Evolutionary conservation across 2,797 vertebrate species (phyloP).

Genomic region (Antennarius maculatus): DNA sequence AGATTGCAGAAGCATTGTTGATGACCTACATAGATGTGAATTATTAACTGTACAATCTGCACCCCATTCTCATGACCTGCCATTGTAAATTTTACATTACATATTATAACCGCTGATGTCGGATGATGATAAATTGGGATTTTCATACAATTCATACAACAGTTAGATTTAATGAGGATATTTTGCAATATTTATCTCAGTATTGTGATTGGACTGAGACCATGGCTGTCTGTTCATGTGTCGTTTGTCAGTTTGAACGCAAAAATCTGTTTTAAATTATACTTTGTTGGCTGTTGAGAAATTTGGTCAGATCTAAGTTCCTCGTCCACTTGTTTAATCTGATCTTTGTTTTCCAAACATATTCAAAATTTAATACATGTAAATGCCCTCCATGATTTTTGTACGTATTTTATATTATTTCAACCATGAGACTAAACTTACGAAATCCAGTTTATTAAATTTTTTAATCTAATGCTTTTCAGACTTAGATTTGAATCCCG

Average conservation of each 20-base stretch:
- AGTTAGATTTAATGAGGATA: constrained; percentile 18
- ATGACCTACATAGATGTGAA: constrained; percentile 60
- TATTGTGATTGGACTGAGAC: constrained; percentile 18
- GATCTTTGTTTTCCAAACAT: constrained; percentile 30
- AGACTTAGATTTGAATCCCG: background rate
- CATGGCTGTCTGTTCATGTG: constrained; percentile 14
- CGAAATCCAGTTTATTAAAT: background rate
- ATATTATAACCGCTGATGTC: constrained; percentile 48
- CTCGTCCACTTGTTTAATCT: constrained; percentile 38
- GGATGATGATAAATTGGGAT: constrained; percentile 3
- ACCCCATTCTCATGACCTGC: constrained; percentile 56
- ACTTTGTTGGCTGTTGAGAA: too few relatives aligned
- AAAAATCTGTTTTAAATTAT: constrained; percentile 6
- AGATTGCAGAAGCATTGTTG: constrained; percentile 30
- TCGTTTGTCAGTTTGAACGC: constrained; percentile 35
- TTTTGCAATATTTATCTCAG: constrained; percentile 24
- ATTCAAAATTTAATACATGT: constrained; percentile 30
- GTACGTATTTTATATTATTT: constrained; percentile 4
- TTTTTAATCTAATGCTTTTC: background rate
- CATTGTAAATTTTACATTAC: constrained; percentile 53
- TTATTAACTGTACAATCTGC: constrained; percentile 76
- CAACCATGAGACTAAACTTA: background rate
- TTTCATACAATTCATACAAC: constrained; percentile 31
- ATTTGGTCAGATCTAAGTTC: constrained; percentile 20
- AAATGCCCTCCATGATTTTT: constrained; percentile 29